phyloP scores from a whole-genome alignment of 2,888 invertebrate species.

The Heliconius hortense region DNA sequence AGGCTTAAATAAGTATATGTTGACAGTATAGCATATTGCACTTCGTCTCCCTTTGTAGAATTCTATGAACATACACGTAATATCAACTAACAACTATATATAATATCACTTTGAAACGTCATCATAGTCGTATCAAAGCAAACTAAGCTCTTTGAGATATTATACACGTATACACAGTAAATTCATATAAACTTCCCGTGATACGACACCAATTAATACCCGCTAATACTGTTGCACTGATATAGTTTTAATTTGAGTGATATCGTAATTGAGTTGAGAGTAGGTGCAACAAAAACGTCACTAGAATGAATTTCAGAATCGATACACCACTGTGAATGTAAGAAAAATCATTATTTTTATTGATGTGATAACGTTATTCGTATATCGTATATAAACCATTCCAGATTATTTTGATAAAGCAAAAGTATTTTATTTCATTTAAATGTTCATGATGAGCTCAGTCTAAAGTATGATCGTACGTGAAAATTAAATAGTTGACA shows the following conservation, averaged over 20 bases:
- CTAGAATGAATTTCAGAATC: no score
- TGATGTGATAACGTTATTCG: no score
- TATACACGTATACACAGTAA: background rate
- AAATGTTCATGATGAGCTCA: no score
- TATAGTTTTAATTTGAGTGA: background rate
- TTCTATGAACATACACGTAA: background rate
- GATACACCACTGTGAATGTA: no score
- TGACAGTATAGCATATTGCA: background rate
- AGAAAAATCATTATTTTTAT: no score
- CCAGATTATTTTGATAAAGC: no score
- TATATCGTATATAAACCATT: no score
- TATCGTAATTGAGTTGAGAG: no score
- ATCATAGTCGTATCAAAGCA: background rate
- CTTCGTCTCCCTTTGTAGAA: background rate
- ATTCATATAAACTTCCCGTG: background rate
- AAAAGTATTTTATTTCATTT: no score
- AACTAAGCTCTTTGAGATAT: slow-evolving; percentile 1
- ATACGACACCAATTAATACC: background rate
- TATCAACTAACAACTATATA: background rate
- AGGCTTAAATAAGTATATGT: background rate
- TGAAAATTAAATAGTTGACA: no score
- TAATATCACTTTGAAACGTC: background rate
- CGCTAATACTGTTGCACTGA: background rate
- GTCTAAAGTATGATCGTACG: no score
- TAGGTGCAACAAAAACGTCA: no score